Evolutionary conservation across 1,140 invertebrate species (phyloP).

Genomic region (Trachelipus rathkii): DNA sequence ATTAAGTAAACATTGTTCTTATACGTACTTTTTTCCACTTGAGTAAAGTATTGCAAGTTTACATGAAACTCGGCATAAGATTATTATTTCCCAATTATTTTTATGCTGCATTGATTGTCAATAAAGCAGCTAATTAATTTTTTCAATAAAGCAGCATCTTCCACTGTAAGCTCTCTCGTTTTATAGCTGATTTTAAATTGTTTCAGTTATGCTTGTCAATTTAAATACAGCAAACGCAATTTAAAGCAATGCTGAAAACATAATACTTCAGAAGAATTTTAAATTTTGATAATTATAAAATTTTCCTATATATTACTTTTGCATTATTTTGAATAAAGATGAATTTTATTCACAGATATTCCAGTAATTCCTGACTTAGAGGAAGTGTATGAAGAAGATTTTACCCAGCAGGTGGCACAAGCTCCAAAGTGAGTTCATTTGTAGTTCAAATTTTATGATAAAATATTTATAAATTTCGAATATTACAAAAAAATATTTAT

Average conservation of each 20-base stretch:
- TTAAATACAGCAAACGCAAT: not conserved
- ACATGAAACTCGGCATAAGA: too few species aligned
- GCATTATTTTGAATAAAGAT: conserved; percentile 17
- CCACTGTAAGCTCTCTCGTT: not conserved
- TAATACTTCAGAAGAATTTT: too few species aligned
- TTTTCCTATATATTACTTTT: not conserved
- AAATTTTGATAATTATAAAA: conserved; percentile 6
- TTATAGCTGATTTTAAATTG: not conserved
- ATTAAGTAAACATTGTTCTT: too few species aligned
- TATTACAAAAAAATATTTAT: too few species aligned
- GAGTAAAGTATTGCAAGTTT: too few species aligned
- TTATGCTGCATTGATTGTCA: too few species aligned
- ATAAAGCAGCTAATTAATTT: too few species aligned
- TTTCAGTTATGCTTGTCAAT: not conserved
- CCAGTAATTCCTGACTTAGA: conserved; percentile 67
- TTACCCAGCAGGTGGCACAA: conserved; percentile 57
- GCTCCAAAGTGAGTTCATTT: conserved; percentile 57
- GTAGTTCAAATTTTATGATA: too few species aligned
- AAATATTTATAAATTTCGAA: too few species aligned
- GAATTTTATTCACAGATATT: conserved; percentile 56
- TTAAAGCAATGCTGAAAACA: not conserved
- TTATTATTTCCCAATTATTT: too few species aligned
- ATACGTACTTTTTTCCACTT: too few species aligned
- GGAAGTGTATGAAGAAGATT: conserved; percentile 63
- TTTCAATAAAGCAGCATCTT: too few species aligned